phyloP scores from a whole-genome alignment of 2,888 invertebrate species.

The Uloborus plumipes region DNA sequence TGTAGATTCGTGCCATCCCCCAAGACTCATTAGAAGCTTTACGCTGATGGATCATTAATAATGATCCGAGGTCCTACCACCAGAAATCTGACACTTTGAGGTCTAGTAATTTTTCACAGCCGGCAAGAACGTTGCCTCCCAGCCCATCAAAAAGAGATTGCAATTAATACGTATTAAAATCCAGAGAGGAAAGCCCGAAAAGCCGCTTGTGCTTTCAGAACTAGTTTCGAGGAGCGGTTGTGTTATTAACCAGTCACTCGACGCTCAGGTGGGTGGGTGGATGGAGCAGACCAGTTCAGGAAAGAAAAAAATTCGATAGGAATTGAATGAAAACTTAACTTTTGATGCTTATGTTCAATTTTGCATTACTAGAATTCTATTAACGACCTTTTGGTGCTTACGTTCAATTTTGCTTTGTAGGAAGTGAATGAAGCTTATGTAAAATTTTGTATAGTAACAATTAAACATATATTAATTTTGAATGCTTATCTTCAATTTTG shows the following conservation, averaged over 20 bases:
- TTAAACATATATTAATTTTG: too few relatives aligned
- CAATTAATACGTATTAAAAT: constrained; percentile 64
- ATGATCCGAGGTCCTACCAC: constrained; percentile 51
- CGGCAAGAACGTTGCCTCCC: constrained; percentile 49
- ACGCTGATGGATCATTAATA: constrained; percentile 61
- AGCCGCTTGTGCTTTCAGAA: constrained; percentile 47
- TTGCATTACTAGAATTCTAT: neutral
- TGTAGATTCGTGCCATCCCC: constrained; percentile 26
- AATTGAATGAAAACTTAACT: constrained; percentile 28
- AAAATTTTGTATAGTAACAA: too few relatives aligned
- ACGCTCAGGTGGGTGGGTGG: constrained; percentile 30
- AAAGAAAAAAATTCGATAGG: constrained; percentile 37
- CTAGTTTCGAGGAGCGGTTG: constrained; percentile 55
- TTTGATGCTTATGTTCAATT: neutral
- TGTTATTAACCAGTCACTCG: constrained; percentile 48
- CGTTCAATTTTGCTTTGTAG: too few relatives aligned
- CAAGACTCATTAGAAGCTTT: constrained; percentile 58
- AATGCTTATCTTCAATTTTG: too few relatives aligned
- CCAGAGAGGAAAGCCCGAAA: constrained; percentile 41
- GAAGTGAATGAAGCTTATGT: too few relatives aligned
- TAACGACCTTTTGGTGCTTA: too few relatives aligned
- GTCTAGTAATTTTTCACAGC: constrained; percentile 61
- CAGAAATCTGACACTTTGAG: constrained; percentile 63
- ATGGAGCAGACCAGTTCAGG: neutral
- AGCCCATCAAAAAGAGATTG: constrained; percentile 61